Conservation (phyloP, 1,140 invertebrate genomes). For the Pseudomyrmex pallidus region DNA sequence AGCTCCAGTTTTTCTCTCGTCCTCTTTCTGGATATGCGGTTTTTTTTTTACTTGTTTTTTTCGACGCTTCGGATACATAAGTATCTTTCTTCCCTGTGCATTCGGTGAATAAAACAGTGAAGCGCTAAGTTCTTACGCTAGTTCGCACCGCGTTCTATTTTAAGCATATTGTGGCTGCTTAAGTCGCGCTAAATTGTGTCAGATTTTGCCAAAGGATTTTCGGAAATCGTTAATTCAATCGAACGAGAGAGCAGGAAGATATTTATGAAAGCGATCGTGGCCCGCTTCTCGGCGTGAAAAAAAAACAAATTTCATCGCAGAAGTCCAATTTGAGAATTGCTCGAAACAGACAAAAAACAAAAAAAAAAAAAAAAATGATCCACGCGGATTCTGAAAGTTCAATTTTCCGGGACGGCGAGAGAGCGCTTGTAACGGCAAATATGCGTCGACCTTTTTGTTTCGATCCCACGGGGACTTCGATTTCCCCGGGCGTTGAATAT, state of each 20-base stretch:
- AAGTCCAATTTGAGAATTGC: slow-evolving; percentile 67
- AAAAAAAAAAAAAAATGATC: slow-evolving; percentile 30
- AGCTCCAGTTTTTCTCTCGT: background rate
- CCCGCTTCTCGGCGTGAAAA: slow-evolving; percentile 14
- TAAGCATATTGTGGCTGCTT: background rate
- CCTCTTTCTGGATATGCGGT: background rate
- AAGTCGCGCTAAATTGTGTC: background rate
- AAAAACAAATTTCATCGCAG: slow-evolving; percentile 57
- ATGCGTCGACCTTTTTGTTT: slow-evolving; percentile 70
- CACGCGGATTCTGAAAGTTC: slow-evolving; percentile 70
- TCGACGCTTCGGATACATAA: background rate
- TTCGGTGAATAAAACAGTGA: background rate
- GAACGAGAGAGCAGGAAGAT: background rate
- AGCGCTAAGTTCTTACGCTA: background rate
- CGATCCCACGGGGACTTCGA: slow-evolving; percentile 69
- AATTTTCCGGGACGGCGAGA: slow-evolving; percentile 62
- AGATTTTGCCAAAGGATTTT: background rate
- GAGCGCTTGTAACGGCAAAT: slow-evolving; percentile 63
- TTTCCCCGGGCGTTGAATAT: slow-evolving; percentile 68
- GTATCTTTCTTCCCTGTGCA: background rate
- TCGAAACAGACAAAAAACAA: background rate
- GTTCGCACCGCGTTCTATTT: background rate
- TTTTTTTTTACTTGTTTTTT: background rate
- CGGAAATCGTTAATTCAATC: slow-evolving; percentile 28
- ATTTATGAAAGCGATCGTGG: slow-evolving; percentile 53